These are phyloP conservation scores for Acronicta leporina DNA, from an alignment of 2,888 invertebrate species.

Conservation along the genomic window DNA sequence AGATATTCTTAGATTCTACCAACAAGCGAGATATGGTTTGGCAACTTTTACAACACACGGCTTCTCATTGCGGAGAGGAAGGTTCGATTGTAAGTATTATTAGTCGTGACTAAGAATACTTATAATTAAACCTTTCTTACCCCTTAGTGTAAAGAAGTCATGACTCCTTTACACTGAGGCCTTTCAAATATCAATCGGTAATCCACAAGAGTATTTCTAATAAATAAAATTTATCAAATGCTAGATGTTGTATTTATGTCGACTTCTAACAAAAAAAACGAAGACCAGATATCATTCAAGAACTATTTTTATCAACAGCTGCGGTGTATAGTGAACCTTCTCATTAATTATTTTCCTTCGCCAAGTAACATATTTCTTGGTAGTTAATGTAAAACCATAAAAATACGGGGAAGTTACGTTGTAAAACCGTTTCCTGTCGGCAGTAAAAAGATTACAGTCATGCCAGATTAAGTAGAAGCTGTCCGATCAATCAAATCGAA, in stretches of 20 bases:
- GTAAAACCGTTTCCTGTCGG: conserved; percentile 45
- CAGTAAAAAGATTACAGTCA: conserved; percentile 40
- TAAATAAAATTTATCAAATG: too few relatives aligned
- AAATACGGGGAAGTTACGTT: conserved; percentile 30
- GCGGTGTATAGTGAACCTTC: neutral
- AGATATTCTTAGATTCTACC: too few relatives aligned
- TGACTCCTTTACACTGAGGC: conserved; percentile 1
- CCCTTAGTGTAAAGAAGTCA: too few relatives aligned
- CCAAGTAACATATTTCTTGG: conserved; percentile 40
- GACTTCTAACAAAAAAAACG: neutral
- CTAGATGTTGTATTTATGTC: neutral
- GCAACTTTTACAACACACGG: too few relatives aligned
- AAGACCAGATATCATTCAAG: conserved; percentile 1
- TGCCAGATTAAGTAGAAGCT: conserved; percentile 43
- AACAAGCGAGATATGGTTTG: too few relatives aligned
- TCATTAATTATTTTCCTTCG: conserved; percentile 28
- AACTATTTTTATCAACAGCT: conserved; percentile 13
- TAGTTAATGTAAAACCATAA: conserved; percentile 46
- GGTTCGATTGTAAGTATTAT: too few relatives aligned
- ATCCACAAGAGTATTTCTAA: too few relatives aligned
- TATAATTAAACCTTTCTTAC: too few relatives aligned
- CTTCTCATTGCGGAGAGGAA: too few relatives aligned
- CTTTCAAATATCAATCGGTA: too few relatives aligned
- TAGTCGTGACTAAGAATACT: too few relatives aligned
- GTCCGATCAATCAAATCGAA: conserved; percentile 35